These are phyloP conservation scores for Araneus ventricosus DNA, from an alignment of 1,140 invertebrate genomes.

Conservation along the genomic window DNA sequence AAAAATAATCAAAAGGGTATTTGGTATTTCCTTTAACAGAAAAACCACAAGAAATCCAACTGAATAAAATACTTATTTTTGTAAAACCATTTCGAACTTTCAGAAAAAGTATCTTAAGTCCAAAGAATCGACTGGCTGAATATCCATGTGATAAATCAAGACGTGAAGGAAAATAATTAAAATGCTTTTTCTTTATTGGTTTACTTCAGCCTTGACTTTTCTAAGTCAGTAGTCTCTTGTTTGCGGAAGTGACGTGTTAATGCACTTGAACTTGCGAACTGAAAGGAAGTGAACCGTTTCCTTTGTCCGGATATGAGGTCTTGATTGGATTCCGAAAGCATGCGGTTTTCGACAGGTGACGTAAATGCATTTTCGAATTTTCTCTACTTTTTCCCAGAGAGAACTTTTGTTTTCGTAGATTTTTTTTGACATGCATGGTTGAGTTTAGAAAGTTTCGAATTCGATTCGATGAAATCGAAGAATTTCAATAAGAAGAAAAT, in stretches of 20 bases:
- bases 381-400: background rate
- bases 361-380: conserved; percentile 36
- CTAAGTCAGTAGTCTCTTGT: conserved; percentile 10
- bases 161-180: background rate
- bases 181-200: background rate
- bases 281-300: conserved; percentile 48
- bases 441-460: background rate
- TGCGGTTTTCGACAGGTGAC: conserved; percentile 27
- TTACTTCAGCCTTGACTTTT: conserved; percentile 30
- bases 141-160: background rate
- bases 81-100: too few relatives aligned
- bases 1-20: too few relatives aligned
- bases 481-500: background rate
- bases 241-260: conserved; percentile 46
- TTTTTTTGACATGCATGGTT: background rate
- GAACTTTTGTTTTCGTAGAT: background rate
- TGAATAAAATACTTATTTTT: too few relatives aligned
- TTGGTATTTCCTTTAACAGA: too few relatives aligned
- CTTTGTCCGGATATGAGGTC: conserved; percentile 41
- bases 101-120: too few relatives aligned
- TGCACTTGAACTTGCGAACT: conserved; percentile 43
- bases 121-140: background rate
- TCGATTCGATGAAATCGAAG: background rate
- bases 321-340: conserved; percentile 51
- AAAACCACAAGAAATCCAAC: too few relatives aligned